phyloP scores from a whole-genome alignment of 2,113 vertebrate genomes.

The Micronisus gabar region DNA sequence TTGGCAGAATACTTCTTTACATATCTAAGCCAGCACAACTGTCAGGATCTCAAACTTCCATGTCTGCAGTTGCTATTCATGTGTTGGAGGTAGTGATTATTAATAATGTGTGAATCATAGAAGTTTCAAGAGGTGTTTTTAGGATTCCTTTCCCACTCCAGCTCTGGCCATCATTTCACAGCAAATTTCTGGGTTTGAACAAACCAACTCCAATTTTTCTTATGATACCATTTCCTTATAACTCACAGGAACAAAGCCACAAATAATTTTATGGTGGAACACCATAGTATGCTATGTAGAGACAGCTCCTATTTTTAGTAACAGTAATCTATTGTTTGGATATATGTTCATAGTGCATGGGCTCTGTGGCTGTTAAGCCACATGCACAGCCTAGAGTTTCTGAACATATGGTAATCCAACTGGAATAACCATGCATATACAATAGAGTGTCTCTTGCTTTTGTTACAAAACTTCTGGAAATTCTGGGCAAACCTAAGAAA shows the following conservation, averaged over 20 bases:
- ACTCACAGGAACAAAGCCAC: not conserved
- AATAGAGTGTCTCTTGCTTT: not conserved
- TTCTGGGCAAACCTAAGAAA: not conserved
- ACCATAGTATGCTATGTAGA: not conserved
- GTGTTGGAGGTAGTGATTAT: not conserved
- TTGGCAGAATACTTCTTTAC: too few species aligned
- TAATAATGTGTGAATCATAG: not conserved
- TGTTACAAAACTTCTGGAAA: not conserved
- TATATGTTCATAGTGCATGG: accelerated
- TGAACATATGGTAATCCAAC: not conserved
- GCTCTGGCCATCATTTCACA: not conserved
- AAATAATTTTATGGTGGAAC: not conserved
- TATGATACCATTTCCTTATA: not conserved
- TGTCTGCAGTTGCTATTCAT: not conserved
- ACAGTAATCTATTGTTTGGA: not conserved
- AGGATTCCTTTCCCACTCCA: not conserved
- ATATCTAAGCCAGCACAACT: too few species aligned
- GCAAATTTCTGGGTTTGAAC: not conserved
- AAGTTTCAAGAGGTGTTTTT: not conserved
- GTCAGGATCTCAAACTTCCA: not conserved
- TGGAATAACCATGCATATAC: not conserved
- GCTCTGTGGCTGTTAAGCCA: not conserved
- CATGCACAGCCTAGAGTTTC: not conserved
- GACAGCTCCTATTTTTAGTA: not conserved
- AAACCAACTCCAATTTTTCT: not conserved